phyloP scores from a whole-genome alignment of 2,888 invertebrate genomes.

The Sphaerophoria rueppellii region DNA sequence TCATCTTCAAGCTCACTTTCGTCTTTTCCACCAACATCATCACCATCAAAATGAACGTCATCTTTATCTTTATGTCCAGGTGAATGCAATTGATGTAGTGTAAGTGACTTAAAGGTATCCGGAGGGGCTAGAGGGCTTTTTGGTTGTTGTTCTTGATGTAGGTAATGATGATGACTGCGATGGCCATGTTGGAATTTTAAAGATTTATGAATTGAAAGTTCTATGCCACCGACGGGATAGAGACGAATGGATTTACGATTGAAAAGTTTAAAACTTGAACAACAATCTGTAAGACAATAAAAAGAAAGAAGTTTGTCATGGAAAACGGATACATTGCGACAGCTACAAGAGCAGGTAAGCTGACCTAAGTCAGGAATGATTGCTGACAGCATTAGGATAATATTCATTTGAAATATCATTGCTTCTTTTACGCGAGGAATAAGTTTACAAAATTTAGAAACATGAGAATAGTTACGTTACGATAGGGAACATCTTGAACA shows the following conservation, averaged over 20 bases:
- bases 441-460: background rate
- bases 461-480: conserved; percentile 4
- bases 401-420: conserved; percentile 50
- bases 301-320: background rate
- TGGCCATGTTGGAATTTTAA: conserved; percentile 17
- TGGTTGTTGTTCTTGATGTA: conserved; percentile 4
- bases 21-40: background rate
- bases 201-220: conserved; percentile 39
- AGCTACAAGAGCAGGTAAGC: background rate
- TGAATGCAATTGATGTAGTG: background rate
- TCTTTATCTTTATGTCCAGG: too few species aligned
- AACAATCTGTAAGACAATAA: conserved; percentile 51
- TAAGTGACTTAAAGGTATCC: background rate
- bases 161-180: background rate
- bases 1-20: background rate
- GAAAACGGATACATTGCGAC: background rate
- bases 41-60: too few species aligned
- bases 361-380: conserved; percentile 61
- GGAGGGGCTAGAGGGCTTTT: background rate
- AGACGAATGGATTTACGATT: conserved; percentile 47
- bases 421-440: conserved; percentile 4
- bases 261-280: conserved; percentile 54
- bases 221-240: conserved; percentile 21
- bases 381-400: conserved; percentile 60
- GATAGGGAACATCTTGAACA: background rate